Conservation (phyloP, 2,888 invertebrate genomes). For the Aproaerema taeniolella region DNA sequence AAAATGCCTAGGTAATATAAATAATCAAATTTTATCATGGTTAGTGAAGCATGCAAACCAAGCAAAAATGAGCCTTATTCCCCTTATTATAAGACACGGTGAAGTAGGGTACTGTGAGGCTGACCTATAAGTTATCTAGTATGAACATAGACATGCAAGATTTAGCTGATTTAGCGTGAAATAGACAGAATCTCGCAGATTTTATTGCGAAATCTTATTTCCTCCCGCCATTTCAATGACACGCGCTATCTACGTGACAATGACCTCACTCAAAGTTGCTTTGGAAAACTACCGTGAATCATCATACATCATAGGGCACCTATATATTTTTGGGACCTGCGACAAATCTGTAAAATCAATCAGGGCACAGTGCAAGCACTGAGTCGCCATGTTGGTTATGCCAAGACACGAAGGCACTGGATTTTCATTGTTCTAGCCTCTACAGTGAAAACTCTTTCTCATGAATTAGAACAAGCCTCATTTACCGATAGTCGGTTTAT, state of each 20-base stretch:
- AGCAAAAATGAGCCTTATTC: no score
- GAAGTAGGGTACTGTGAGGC: no score
- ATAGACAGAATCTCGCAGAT: not conserved
- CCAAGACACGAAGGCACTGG: slow-evolving; percentile 63
- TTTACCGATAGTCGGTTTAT: no score
- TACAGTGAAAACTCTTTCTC: slow-evolving; percentile 18
- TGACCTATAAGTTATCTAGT: no score
- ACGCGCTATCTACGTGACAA: slow-evolving; percentile 56
- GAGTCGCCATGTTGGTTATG: slow-evolving; percentile 74
- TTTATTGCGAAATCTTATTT: slow-evolving; percentile 36
- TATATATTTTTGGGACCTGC: not conserved
- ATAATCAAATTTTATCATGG: no score
- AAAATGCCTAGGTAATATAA: no score
- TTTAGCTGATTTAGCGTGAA: no score
- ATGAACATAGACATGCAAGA: no score
- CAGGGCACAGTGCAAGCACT: slow-evolving; percentile 47
- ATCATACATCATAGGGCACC: slow-evolving; percentile 13
- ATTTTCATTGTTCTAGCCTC: slow-evolving; percentile 30
- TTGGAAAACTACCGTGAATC: slow-evolving; percentile 39
- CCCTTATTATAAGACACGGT: no score
- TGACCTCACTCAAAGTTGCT: slow-evolving; percentile 47
- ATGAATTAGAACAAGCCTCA: slow-evolving; percentile 35
- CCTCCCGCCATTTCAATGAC: slow-evolving; percentile 47
- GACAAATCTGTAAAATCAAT: slow-evolving; percentile 39
- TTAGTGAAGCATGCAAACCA: no score